Conservation (phyloP, 2,888 invertebrate genomes). For the Atethmia centrago region DNA sequence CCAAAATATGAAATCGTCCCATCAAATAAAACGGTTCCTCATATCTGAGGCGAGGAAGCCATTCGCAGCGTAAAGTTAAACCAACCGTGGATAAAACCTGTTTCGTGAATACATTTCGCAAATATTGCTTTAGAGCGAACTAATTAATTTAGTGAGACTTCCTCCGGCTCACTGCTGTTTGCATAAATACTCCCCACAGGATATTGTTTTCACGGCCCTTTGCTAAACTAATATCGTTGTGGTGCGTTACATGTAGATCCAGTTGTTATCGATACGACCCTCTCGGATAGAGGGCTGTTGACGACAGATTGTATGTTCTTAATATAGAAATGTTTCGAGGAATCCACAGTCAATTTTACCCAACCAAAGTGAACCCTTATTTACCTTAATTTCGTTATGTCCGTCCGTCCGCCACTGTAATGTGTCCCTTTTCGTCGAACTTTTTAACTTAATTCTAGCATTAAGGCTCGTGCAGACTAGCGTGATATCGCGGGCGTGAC, state of each 20-base stretch:
- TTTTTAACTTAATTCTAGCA: constrained; percentile 24
- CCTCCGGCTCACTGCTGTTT: constrained; percentile 39
- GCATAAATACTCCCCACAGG: constrained; percentile 46
- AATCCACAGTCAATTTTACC: constrained; percentile 13
- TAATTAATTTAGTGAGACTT: constrained; percentile 59
- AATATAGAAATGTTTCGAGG: constrained; percentile 14
- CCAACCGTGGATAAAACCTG: constrained; percentile 35
- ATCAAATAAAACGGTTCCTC: constrained; percentile 34
- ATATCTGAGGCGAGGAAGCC: constrained; percentile 8
- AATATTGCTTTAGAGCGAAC: constrained; percentile 54
- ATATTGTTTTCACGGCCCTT: constrained; percentile 41
- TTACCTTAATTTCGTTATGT: constrained; percentile 36
- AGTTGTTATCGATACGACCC: constrained; percentile 43
- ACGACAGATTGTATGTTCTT: constrained; percentile 35
- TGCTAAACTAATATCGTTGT: constrained; percentile 47
- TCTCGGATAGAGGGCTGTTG: constrained; percentile 15
- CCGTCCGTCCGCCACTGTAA: not conserved
- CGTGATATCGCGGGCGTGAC: too few species aligned
- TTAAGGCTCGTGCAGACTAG: too few species aligned
- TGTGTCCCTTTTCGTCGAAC: constrained; percentile 22
- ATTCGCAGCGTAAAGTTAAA: constrained; percentile 32
- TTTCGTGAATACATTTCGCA: constrained; percentile 51
- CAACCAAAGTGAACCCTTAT: too few species aligned
- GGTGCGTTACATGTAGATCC: constrained; percentile 29
- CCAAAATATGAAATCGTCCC: constrained; percentile 28